These are phyloP conservation scores for Arizona elegans DNA, from an alignment of 2,113 vertebrate species.

Conservation along the genomic window DNA sequence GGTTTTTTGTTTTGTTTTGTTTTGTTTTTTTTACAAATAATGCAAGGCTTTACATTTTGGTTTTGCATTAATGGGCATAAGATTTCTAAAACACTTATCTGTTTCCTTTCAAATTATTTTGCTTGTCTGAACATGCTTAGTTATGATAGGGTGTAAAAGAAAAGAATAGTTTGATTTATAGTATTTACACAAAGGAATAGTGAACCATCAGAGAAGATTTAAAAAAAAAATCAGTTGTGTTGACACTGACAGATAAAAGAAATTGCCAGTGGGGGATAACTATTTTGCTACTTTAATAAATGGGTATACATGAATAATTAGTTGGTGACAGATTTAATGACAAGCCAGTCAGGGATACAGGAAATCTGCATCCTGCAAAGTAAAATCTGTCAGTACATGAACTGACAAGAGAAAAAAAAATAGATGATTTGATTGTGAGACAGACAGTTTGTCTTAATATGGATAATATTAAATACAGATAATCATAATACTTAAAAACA, in stretches of 20 bases:
- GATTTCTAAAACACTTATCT: neutral
- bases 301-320: constrained; percentile 65
- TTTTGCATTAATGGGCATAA: neutral
- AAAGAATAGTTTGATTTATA: neutral
- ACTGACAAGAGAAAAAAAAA: constrained; percentile 53
- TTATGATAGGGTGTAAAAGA: neutral
- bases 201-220: constrained; percentile 21
- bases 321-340: constrained; percentile 67
- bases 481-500: constrained; percentile 73
- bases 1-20: too few species aligned
- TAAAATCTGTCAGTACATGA: constrained; percentile 58
- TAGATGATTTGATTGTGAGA: constrained; percentile 54
- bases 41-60: neutral
- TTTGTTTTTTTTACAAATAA: neutral
- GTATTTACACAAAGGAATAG: neutral
- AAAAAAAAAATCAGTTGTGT: constrained; percentile 25
- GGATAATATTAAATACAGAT: constrained; percentile 68
- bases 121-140: constrained; percentile 17
- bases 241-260: constrained; percentile 53
- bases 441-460: constrained; percentile 76
- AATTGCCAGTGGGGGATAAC: constrained; percentile 39
- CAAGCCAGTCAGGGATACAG: constrained; percentile 43
- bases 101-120: neutral
- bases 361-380: constrained; percentile 54
- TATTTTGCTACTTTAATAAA: constrained; percentile 61